Evolutionary conservation across 2,797 vertebrate species (phyloP).

Genomic region (Sebastes umbrosus): DNA sequence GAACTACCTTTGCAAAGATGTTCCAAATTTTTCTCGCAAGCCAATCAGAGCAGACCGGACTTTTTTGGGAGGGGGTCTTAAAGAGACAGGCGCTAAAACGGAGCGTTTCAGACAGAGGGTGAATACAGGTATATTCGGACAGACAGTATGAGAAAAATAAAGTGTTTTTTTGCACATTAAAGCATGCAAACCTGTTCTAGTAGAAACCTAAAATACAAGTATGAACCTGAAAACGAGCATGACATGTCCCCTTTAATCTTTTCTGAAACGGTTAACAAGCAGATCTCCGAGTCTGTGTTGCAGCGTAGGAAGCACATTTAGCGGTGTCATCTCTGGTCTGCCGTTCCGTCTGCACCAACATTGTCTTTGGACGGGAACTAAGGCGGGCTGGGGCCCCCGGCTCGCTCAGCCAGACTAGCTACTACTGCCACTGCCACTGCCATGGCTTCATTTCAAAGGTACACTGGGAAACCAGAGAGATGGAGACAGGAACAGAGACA

Average conservation of each 20-base stretch:
- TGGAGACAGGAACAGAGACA: slow-evolving; percentile 66
- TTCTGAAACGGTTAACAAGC: slow-evolving; percentile 25
- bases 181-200: not conserved
- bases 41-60: too few relatives aligned
- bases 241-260: not conserved
- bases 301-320: slow-evolving; percentile 25
- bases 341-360: slow-evolving; percentile 76
- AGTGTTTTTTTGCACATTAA: not conserved
- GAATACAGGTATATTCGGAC: not conserved
- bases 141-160: not conserved
- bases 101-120: too few relatives aligned
- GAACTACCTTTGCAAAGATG: too few relatives aligned
- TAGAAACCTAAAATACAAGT: not conserved
- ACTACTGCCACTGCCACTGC: slow-evolving; percentile 65
- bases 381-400: slow-evolving; percentile 19
- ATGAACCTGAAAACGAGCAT: not conserved
- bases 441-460: slow-evolving; percentile 74
- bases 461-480: slow-evolving; percentile 60
- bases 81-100: too few relatives aligned
- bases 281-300: slow-evolving; percentile 10
- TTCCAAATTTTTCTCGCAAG: too few relatives aligned
- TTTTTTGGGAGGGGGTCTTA: rapidly evolving
- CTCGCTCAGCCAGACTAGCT: slow-evolving; percentile 45
- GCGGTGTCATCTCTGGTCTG: slow-evolving; percentile 70
- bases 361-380: slow-evolving; percentile 79